A percentile compares a stretch with the other conserved stretches of the same genome.
These are phyloP conservation scores for Pristionchus japonicus DNA, from an alignment of 2,888 invertebrate species.

Conservation along the genomic window DNA sequence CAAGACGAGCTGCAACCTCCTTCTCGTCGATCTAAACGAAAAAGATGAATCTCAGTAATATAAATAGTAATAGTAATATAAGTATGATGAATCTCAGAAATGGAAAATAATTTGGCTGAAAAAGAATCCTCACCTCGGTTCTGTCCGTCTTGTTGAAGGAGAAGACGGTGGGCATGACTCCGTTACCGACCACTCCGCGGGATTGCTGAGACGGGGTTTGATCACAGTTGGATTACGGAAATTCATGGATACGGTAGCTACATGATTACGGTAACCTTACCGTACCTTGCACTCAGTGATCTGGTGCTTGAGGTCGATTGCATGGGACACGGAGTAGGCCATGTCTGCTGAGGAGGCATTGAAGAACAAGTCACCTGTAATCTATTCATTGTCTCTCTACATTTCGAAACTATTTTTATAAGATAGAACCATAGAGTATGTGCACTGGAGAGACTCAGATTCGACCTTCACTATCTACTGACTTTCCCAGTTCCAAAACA, in stretches of 20 bases:
- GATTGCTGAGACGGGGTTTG: not conserved
- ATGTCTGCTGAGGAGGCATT: slow-evolving; percentile 57
- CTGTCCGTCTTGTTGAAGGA: slow-evolving; percentile 60
- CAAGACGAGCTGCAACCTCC: slow-evolving; percentile 5
- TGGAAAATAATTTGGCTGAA: too few relatives aligned
- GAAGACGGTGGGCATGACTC: slow-evolving; percentile 52
- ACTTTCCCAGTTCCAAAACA: not conserved
- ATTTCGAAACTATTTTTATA: not conserved
- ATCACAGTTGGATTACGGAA: not conserved
- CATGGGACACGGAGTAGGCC: slow-evolving; percentile 52
- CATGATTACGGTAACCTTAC: not conserved
- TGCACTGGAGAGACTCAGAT: not conserved
- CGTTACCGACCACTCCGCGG: slow-evolving; percentile 18
- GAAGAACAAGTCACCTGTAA: slow-evolving; percentile 60
- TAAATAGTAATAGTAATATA: too few relatives aligned
- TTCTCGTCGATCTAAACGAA: slow-evolving; percentile 38
- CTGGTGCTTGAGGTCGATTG: slow-evolving; percentile 55
- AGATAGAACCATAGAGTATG: too few relatives aligned
- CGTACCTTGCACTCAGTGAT: slow-evolving; percentile 55
- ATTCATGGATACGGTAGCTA: not conserved
- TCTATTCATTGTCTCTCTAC: not conserved
- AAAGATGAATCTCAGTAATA: too few relatives aligned
- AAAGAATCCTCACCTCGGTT: slow-evolving; percentile 49
- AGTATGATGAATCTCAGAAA: slow-evolving; percentile 55
- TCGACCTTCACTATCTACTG: too few relatives aligned